phyloP scores from a whole-genome alignment of 2,113 vertebrate species.

The Polypterus senegalus region DNA sequence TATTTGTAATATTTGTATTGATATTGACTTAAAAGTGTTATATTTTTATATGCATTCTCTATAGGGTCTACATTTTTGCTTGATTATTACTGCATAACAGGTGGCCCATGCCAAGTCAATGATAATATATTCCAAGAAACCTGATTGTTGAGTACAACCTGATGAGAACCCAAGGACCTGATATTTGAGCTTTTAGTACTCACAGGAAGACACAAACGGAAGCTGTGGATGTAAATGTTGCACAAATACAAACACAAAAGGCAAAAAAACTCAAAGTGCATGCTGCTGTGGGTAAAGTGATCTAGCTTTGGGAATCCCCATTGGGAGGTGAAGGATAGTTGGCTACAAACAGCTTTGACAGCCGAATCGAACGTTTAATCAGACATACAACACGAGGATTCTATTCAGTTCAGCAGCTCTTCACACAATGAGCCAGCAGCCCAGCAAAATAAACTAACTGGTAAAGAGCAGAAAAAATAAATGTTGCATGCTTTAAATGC shows the following conservation, averaged over 20 bases:
- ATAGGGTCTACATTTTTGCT: no score
- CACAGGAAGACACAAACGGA: neutral
- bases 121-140: neutral
- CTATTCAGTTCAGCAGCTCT: no score
- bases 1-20: no score
- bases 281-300: conserved; percentile 1
- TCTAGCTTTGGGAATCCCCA: neutral
- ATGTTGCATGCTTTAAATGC: no score
- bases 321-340: neutral
- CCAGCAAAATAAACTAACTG: no score
- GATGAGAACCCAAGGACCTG: neutral
- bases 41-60: no score
- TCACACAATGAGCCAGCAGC: no score
- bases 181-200: neutral
- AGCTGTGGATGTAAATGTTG: neutral
- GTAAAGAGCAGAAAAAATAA: no score
- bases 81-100: no score
- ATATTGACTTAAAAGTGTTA: no score
- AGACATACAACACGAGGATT: no score
- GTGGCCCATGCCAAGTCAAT: neutral
- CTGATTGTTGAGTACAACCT: neutral
- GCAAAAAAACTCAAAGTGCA: neutral
- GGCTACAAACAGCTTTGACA: conserved; percentile 1
- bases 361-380: neutral
- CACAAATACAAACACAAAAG: neutral